These are phyloP conservation scores for Drosophila koepferae DNA, from an alignment of 2,888 invertebrate species.

Conservation along the genomic window DNA sequence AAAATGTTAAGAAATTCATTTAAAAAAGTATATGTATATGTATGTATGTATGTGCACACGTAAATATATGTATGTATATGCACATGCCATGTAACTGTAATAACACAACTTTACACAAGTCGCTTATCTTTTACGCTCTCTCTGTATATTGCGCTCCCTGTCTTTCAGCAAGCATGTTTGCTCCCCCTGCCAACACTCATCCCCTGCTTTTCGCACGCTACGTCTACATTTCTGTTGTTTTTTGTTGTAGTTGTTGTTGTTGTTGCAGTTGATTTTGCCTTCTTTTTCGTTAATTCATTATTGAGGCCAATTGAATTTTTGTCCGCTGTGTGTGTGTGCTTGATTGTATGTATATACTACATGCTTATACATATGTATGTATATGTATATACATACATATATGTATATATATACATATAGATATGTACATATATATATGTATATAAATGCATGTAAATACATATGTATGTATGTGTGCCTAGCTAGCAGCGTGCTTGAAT, in stretches of 20 bases:
- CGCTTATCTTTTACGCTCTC: conserved; percentile 44
- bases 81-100: conserved; percentile 45
- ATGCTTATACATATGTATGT: conserved; percentile 5
- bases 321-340: conserved; percentile 32
- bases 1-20: conserved; percentile 54
- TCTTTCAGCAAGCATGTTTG: conserved; percentile 29
- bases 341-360: conserved; percentile 8
- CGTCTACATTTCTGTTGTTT: conserved; percentile 32
- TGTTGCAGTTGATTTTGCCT: conserved; percentile 45
- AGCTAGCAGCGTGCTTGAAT: conserved; percentile 78
- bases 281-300: conserved; percentile 76
- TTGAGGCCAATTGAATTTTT: conserved; percentile 78
- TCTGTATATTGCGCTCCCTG: conserved; percentile 19
- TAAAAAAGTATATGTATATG: neutral
- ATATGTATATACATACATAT: neutral
- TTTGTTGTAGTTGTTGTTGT: conserved; percentile 29
- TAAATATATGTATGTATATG: neutral
- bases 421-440: neutral
- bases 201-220: conserved; percentile 71
- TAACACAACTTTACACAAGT: conserved; percentile 53
- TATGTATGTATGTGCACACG: neutral
- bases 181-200: conserved; percentile 12
- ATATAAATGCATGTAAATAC: conserved; percentile 1
- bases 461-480: conserved; percentile 35
- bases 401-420: neutral